phyloP scores from a whole-genome alignment of 2,113 vertebrate genomes.

The Centrocercus urophasianus region DNA sequence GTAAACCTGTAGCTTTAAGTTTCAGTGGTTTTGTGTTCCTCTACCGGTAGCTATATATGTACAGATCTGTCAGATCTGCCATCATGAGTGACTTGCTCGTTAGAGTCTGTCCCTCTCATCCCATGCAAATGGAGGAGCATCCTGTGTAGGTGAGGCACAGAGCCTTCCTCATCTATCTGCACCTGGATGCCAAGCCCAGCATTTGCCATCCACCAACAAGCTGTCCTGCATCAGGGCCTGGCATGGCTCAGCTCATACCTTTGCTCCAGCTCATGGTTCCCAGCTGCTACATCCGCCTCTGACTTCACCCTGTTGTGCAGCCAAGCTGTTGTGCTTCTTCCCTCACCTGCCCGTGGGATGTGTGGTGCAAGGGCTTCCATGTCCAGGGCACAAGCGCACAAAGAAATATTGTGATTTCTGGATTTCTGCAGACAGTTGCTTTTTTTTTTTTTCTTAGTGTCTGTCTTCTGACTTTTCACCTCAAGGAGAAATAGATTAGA shows the following conservation, averaged over 20 bases:
- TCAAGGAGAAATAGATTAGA: not conserved
- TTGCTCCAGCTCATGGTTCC: accelerated
- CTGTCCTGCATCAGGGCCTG: not conserved
- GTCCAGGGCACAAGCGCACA: not conserved
- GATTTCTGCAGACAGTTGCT: not conserved
- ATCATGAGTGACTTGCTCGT: not conserved
- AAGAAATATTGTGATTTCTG: not conserved
- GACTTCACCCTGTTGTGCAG: not conserved
- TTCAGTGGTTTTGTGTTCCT: not conserved
- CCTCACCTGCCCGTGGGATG: accelerated
- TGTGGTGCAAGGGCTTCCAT: not conserved
- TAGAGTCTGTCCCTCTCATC: not conserved
- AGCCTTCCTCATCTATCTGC: accelerated
- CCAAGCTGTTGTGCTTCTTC: not conserved
- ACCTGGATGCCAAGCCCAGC: not conserved
- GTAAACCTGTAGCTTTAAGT: not conserved
- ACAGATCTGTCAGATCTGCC: not conserved
- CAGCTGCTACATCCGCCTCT: not conserved
- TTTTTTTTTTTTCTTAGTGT: not conserved
- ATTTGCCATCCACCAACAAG: not conserved
- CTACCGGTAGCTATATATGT: not conserved
- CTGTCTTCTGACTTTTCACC: not conserved
- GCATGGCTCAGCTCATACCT: not conserved
- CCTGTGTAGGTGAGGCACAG: accelerated
- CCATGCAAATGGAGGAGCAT: accelerated